Percentiles rank a stretch among this genome's conserved stretches.
phyloP scores from a whole-genome alignment of 2,888 invertebrate genomes.

The Isotomurus palustris region DNA sequence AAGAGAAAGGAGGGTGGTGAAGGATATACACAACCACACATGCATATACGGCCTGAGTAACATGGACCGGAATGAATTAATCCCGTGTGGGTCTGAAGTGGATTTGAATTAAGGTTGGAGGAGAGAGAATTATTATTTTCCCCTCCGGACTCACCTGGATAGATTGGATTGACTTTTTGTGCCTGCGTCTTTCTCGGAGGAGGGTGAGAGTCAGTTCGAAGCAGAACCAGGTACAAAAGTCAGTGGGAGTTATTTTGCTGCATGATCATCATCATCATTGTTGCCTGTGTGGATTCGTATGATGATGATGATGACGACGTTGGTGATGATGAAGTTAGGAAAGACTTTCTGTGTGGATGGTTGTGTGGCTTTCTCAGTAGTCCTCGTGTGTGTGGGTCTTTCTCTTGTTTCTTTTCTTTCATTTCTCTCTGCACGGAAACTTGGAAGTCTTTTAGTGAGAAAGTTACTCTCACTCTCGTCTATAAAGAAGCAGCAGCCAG shows the following conservation, averaged over 20 bases:
- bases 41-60: too few species aligned
- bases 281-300: background rate
- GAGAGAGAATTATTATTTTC: background rate
- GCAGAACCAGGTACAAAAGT: conserved; percentile 10
- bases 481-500: conserved; percentile 2
- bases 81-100: conserved; percentile 11
- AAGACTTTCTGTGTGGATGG: too few species aligned
- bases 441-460: too few species aligned
- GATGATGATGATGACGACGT: background rate
- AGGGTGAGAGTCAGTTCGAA: background rate
- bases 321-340: conserved; percentile 3
- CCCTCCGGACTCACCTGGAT: conserved; percentile 8
- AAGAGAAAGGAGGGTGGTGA: background rate
- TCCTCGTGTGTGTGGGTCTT: too few species aligned
- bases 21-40: too few species aligned
- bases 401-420: background rate
- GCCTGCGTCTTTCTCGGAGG: background rate
- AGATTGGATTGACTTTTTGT: conserved; percentile 9
- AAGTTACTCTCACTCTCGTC: background rate
- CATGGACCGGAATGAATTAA: too few species aligned
- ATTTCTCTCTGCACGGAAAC: background rate
- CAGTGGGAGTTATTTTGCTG: too few species aligned
- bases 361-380: background rate
- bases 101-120: conserved; percentile 3
- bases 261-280: too few species aligned